Evolutionary conservation across 2,888 invertebrate species (phyloP), one percentile per base, ranked within the genome.

Genomic region (Nowickia ferox): DNA sequence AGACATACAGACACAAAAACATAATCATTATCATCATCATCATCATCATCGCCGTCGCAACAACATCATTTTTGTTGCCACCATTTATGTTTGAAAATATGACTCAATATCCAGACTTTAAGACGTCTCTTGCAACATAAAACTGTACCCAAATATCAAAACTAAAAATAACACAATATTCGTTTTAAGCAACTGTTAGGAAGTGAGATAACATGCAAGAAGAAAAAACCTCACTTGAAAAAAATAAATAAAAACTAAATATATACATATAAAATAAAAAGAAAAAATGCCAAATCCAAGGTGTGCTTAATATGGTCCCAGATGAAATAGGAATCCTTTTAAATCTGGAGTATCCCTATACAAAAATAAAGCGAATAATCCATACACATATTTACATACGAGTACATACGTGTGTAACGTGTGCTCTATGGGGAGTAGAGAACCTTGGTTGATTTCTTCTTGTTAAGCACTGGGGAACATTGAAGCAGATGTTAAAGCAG

Each of bases 21-120:
- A 42, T 30, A 53, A 48, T 15, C 72, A 57, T 46, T 19, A 19
- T 9, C 9, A 69, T 19, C 71, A 61, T 22, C 75, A 42, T 30
- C 63, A 48, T 15, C 72, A 57, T 46, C 40, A 19, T 9, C 9
- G n/a, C 4, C 17, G 69, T 69, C 61, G 51, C 59, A 46, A 6
- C 66, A 46, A 40, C 76, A 57, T 42, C 57, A 48, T 76, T 66
- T 46, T 40, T 63, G 22, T 53, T 63, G 78, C 44, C 63, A 63
- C 44, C 63, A 79, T 63, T 79, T 66, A 66, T 68, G 74, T 74
- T 51, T 48, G 22, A 69, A 42, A 57, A 74, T 44, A 77, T 83
- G 77, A 83, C 76, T 83, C 83, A 83, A 72, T 72, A 83, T 59
- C 72, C 38, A 77, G 77, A 83, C 83, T 65, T 72, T 13, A 40